Base-by-base conservation (phyloP, 2,797 vertebrate genomes). In the Champsocephalus esox region DNA sequence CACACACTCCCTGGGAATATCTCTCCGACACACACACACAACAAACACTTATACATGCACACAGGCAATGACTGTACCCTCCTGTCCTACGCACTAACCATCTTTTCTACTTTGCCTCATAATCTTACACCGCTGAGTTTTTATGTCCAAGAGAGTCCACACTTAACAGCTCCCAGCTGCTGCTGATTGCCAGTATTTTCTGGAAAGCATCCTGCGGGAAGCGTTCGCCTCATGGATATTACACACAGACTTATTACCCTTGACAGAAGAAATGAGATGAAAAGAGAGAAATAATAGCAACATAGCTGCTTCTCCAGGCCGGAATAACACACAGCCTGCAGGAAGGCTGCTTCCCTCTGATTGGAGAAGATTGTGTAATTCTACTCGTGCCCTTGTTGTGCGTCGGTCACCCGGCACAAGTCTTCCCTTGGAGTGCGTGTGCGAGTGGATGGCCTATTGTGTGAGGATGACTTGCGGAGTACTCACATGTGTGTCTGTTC, bases 201-300 rank as follows among this genome's bases (percentile, higher is more conserved):
- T 91, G 85, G 79, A 87, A 87, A 87, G 78, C 83, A 46, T 88
- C 88, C 90, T 84, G 87, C 75, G 62, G 89, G 88, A 88, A 87
- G 83, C 41, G 75, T 80, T 78, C 67, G 34, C 86, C 82, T 87
- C 70, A 60, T 79, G 80, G 83, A 88, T 91, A 76, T 89, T 89
- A 87, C 87, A 85, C 72, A 58, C 76, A 83, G 80, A 86, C 79
- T 81, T 92, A 87, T 91, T 87, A 83, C 82, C 86, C 88, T 87
- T 82, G 82, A 91, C 83, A 84, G 79, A 86, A 86, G 82, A 84
- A 89, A 89, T 75, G 66, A 87, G 84, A 92, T 89, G 80, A 90
- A 89, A 89, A 90, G 87, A 83, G 71, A 79, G 75, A 82, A 86
- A 87, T 88, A 90, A 90, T 83, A 75, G 82, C 49, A 11, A 88